These are phyloP conservation scores for Ooceraea biroi DNA, from an alignment of 1,140 invertebrate species.

Conservation along the genomic window DNA sequence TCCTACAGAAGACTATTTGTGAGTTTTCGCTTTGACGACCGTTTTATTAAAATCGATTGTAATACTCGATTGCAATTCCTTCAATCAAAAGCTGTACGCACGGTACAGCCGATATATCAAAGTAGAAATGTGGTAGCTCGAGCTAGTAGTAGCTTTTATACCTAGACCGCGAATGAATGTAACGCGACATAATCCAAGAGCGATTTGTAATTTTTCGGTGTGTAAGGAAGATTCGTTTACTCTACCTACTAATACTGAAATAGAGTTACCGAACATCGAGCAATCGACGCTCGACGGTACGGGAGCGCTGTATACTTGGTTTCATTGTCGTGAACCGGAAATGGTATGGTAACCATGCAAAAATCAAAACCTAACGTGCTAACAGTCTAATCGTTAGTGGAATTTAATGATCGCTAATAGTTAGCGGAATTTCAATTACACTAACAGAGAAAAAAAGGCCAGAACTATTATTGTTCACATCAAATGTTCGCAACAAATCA, in stretches of 20 bases:
- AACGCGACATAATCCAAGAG: constrained; percentile 5
- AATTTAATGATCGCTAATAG: no score
- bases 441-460: background rate
- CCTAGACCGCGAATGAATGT: background rate
- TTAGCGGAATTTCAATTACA: constrained; percentile 2
- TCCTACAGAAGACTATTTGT: background rate
- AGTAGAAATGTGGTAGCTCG: constrained; percentile 36
- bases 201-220: constrained; percentile 21
- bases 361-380: background rate
- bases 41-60: constrained; percentile 35
- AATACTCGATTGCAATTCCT: constrained; percentile 31
- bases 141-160: constrained; percentile 53
- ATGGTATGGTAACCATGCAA: constrained; percentile 10
- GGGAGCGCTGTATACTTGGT: background rate
- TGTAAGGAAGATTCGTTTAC: background rate
- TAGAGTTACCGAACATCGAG: background rate
- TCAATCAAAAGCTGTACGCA: constrained; percentile 41
- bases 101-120: constrained; percentile 18
- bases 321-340: background rate
- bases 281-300: background rate
- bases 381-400: background rate
- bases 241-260: constrained; percentile 45
- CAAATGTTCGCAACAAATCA: no score
- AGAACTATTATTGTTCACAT: no score
- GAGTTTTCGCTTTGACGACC: background rate